phyloP scores from a whole-genome alignment of 2,797 vertebrate species.

The Hypotaenidia okinawae region DNA sequence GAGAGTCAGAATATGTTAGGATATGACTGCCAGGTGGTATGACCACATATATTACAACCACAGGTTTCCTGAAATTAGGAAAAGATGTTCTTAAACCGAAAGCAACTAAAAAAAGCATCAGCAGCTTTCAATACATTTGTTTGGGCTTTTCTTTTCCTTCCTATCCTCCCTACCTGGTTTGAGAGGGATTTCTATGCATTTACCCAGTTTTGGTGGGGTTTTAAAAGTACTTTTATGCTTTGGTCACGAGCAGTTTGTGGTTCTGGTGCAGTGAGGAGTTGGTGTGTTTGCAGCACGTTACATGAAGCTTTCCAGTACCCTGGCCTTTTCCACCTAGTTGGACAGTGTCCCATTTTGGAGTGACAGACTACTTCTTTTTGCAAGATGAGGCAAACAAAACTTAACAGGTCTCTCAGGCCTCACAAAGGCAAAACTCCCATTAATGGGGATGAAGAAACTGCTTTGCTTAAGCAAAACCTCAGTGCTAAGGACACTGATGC shows the following conservation, averaged over 20 bases:
- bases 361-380: background rate
- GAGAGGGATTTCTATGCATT: background rate
- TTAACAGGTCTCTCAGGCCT: background rate
- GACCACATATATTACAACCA: background rate
- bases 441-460: background rate
- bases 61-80: background rate
- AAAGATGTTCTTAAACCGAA: background rate
- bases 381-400: background rate
- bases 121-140: background rate
- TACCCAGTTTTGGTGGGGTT: accelerated
- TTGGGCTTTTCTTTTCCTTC: background rate
- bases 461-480: background rate
- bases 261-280: background rate
- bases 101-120: background rate
- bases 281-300: background rate
- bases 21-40: background rate
- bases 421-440: background rate
- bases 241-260: background rate
- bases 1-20: background rate
- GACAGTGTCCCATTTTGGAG: background rate
- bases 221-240: background rate
- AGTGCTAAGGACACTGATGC: background rate
- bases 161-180: background rate
- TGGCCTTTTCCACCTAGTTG: background rate
- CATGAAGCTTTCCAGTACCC: background rate